Evolutionary conservation across 2,888 invertebrate genomes (phyloP).

Genomic region (Morpho achilles): DNA sequence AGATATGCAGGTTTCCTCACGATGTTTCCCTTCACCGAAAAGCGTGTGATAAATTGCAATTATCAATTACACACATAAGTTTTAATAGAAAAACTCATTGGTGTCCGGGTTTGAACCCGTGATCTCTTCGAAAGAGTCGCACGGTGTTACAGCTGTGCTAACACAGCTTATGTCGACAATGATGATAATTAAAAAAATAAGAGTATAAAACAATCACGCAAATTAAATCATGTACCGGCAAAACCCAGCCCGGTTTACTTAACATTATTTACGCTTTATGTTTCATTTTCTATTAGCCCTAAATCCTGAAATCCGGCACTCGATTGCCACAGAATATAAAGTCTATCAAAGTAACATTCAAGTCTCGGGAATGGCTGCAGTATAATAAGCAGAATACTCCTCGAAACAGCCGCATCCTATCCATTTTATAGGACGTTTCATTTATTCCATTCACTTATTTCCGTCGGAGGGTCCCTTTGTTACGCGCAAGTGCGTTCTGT

Average conservation of each 20-base stretch:
- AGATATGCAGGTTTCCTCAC: no score
- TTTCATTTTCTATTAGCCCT: constrained; percentile 23
- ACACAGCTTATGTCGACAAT: no score
- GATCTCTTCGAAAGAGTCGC: no score
- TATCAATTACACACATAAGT: no score
- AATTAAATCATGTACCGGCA: constrained; percentile 1
- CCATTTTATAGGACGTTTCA: constrained; percentile 70
- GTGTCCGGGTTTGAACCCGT: no score
- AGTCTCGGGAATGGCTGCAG: constrained; percentile 35
- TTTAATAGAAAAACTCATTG: no score
- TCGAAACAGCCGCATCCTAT: constrained; percentile 60
- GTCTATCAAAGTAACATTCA: constrained; percentile 25
- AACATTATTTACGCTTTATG: constrained; percentile 18
- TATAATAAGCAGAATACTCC: constrained; percentile 35
- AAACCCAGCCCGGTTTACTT: constrained; percentile 1
- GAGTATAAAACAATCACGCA: background rate
- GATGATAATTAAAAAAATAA: no score
- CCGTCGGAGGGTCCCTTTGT: constrained; percentile 60
- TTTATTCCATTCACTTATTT: constrained; percentile 73
- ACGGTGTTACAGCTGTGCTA: no score
- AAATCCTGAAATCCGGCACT: constrained; percentile 25
- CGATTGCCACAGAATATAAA: constrained; percentile 26
- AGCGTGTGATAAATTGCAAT: no score
- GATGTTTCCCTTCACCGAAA: no score
- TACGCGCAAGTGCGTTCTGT: constrained; percentile 68